Base-by-base conservation (phyloP, 2,797 vertebrate genomes). In the Delichon dasypus region DNA sequence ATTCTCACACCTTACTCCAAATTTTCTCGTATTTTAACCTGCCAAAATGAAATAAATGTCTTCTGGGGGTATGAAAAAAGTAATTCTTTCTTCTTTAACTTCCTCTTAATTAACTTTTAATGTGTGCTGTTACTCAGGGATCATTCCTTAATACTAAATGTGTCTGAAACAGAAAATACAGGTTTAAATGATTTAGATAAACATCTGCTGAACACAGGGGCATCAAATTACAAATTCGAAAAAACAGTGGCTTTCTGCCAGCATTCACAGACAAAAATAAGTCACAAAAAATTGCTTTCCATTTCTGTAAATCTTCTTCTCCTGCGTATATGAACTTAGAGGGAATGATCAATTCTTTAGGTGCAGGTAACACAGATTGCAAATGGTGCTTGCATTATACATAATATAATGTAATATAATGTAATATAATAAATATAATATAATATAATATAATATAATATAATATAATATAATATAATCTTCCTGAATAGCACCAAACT, bases 61-160 rank as follows among this genome's bases (percentile, higher is more conserved):
- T 90, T 55, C 65, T 84, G 76, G 23, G 53, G 74, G 53, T 82
- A 73, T 73, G 82, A 58, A 96, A 96, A 96, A 96, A 77, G 58
- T 95, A 95, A 97, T 97, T 93, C 75, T 64, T 96, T 89, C 62
- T 89, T 74, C 83, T 97, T 95, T 92, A 95, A 91, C 85, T 94
- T 97, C 90, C 95, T 97, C 89, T 96, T 98, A 97, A 98, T 98
- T 97, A 98, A 97, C 86, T 96, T 98, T 96, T 97, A 98, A 98
- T 98, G 94, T 96, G 74, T 97, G 92, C 84, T 94, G 89, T 95
- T 97, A 97, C 78, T 94, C 82, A 87, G 87, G 87, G 89, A 96
- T 74, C 75, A 72, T 96, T 91, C 92, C 94, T 96, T 97, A 97
- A 94, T 95, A 96, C 88, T 95, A 95, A 97, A 94, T 96, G 85